Conservation (phyloP, 2,113 vertebrate species). For the Gallinago undulata region DNA sequence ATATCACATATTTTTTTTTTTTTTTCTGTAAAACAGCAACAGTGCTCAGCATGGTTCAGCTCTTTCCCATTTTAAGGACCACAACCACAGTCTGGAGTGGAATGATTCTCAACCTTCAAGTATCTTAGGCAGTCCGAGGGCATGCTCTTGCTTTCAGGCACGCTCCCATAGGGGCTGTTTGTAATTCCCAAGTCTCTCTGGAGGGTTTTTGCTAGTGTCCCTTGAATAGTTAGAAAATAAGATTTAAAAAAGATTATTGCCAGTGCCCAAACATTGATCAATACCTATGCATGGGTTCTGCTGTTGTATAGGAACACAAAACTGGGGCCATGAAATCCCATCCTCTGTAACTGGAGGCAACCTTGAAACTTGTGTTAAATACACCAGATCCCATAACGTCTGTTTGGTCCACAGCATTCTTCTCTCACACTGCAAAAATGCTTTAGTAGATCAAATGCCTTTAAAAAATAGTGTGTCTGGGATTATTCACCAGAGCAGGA, state of each 20-base stretch:
- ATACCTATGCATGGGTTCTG: background rate
- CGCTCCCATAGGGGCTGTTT: background rate
- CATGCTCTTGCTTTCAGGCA: background rate
- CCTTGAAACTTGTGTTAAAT: background rate
- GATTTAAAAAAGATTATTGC: background rate
- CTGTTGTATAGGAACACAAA: background rate
- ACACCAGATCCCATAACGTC: background rate
- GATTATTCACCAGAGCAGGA: background rate
- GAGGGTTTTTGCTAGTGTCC: background rate
- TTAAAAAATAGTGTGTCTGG: background rate
- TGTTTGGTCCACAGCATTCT: background rate
- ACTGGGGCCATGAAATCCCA: background rate
- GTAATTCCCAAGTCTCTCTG: background rate
- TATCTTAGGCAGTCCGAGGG: background rate
- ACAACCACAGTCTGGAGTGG: background rate
- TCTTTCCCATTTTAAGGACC: background rate
- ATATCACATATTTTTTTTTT: background rate
- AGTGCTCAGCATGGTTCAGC: background rate
- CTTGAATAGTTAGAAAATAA: background rate
- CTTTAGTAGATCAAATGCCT: background rate
- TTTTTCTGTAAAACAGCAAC: background rate
- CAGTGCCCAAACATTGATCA: background rate
- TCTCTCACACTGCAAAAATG: background rate
- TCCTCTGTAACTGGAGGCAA: background rate
- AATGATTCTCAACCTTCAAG: background rate